phyloP scores from a whole-genome alignment of 2,888 invertebrate genomes.

The Carcina quercana region DNA sequence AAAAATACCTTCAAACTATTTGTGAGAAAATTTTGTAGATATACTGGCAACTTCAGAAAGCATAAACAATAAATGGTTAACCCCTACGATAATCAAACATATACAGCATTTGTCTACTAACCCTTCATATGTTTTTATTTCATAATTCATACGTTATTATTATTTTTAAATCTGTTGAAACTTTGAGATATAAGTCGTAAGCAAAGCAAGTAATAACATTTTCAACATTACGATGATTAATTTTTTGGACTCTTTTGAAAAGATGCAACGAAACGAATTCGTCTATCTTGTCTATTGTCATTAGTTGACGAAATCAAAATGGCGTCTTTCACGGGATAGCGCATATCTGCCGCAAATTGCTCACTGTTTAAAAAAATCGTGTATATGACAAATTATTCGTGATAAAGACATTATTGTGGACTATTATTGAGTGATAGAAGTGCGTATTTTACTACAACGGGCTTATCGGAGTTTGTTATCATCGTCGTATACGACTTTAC shows the following conservation, averaged over 20 bases:
- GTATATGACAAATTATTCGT: slow-evolving; percentile 46
- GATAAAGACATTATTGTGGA: slow-evolving; percentile 52
- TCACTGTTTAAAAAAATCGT: slow-evolving; percentile 39
- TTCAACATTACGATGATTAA: background rate
- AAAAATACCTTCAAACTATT: too few relatives aligned
- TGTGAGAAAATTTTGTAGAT: too few relatives aligned
- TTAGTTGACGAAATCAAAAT: slow-evolving; percentile 74
- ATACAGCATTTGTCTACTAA: too few relatives aligned
- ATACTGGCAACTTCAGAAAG: too few relatives aligned
- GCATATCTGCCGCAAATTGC: slow-evolving; percentile 61
- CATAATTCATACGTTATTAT: too few relatives aligned
- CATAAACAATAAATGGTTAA: too few relatives aligned
- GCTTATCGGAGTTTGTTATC: slow-evolving; percentile 33
- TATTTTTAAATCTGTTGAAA: too few relatives aligned
- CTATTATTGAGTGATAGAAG: slow-evolving; percentile 39
- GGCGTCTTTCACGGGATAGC: slow-evolving; percentile 67
- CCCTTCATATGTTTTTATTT: too few relatives aligned
- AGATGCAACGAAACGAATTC: slow-evolving; percentile 24
- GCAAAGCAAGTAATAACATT: background rate
- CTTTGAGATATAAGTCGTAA: background rate
- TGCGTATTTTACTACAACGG: slow-evolving; percentile 30
- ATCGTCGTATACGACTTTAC: slow-evolving; percentile 31
- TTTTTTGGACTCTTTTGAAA: too few relatives aligned
- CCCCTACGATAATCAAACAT: too few relatives aligned
- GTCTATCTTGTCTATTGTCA: slow-evolving; percentile 47